Evolutionary conservation across 1,140 invertebrate genomes (phyloP), one percentile per base, ranked within the genome.

Genomic region (Drosophila nigromelanica): DNA sequence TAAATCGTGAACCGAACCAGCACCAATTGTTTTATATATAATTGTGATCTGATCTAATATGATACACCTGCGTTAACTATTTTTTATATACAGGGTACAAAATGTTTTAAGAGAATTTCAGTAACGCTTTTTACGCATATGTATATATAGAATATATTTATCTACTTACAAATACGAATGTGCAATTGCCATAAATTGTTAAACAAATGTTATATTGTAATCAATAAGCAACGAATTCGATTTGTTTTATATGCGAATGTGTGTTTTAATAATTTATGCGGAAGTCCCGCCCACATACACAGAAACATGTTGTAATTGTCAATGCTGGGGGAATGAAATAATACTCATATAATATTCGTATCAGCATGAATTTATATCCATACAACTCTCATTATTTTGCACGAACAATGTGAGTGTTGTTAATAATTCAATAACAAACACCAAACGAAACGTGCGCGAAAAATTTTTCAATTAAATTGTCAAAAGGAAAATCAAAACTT

Each of bases 191-290:
- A 85, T 85, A 87, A 86, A 87, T 86, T 87, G 78, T 86, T 87
- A 78, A 86, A 86, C 81, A 85, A 85, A 85, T 85, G 81, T 80
- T 86, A 80, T 86, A 80, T 70, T 78, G 81, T 78, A 87, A 86
- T 86, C 78, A 86, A 86, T 86, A 86, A 87, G 76, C 80, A 78
- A 83, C 43, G 61, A 50, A 50, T 60, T 61, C 30, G 52, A 14
- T 50, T 21, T 43, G 50, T 33, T 56, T 8, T 35, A 35, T 35
- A 3, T 35, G 33, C 27, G 27, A 27, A 14, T 63, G 33, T 50
- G 42, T 63, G 14, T 62, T 47, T 83, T 51, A 80, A 85, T 85
- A 64, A 85, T 85, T 71, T 68, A 86, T 86, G 80, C 80, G 78
- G 73, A 80, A 83, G 59, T 63, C 37, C 43, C 61, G 47, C 58